These are phyloP conservation scores for Macaca mulatta DNA, from an alignment of 2,113 vertebrate species.

Conservation along the genomic window DNA sequence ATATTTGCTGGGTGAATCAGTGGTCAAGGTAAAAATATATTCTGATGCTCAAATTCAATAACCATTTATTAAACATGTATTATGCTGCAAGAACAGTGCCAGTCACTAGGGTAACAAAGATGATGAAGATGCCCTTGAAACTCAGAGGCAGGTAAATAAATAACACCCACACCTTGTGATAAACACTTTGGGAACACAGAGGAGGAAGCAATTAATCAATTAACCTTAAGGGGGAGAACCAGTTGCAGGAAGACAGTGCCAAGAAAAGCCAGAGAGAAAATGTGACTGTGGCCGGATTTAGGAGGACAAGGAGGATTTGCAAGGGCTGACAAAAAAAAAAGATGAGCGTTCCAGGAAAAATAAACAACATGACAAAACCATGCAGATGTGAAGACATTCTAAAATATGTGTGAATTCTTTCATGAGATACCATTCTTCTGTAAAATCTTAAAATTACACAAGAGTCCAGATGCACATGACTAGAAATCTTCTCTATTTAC, in stretches of 20 bases:
- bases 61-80: conserved; percentile 2
- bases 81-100: not conserved
- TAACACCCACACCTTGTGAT: not conserved
- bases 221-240: not conserved
- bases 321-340: not conserved
- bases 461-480: not conserved
- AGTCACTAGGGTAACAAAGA: not conserved
- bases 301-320: not conserved
- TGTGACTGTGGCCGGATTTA: not conserved
- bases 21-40: not conserved
- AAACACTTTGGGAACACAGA: conserved; percentile 30
- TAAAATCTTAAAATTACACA: not conserved
- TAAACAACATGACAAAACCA: not conserved
- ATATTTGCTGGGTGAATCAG: conserved; percentile 16
- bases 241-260: not conserved
- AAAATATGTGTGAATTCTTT: not conserved
- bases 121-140: conserved; percentile 35
- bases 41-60: not conserved
- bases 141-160: conserved; percentile 22
- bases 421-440: not conserved
- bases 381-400: not conserved
- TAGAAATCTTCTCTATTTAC: not conserved
- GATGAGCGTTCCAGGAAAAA: not conserved
- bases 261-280: conserved; percentile 30
- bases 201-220: conserved; percentile 51